These are phyloP conservation scores for Dinomys branickii DNA, from an alignment of 2,113 vertebrate genomes.

Conservation along the genomic window DNA sequence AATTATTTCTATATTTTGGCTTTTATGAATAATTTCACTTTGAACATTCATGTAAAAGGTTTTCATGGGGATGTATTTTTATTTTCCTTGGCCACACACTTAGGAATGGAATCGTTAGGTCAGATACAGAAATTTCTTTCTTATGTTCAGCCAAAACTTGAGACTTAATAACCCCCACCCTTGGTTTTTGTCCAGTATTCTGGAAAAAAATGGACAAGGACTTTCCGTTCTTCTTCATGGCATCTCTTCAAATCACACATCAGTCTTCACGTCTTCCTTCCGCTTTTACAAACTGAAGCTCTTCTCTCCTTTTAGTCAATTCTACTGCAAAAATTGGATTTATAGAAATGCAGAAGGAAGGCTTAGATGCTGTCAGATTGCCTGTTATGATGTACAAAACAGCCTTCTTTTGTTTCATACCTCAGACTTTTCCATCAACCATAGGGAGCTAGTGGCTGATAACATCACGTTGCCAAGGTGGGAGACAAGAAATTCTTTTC, in stretches of 20 bases:
- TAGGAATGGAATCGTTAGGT: background rate
- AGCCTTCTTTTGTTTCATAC: constrained; percentile 40
- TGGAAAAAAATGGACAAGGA: constrained; percentile 14
- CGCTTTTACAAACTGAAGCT: background rate
- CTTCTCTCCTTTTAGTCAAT: constrained; percentile 48
- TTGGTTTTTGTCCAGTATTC: constrained; percentile 6
- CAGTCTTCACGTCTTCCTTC: constrained; percentile 18
- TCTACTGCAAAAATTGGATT: background rate
- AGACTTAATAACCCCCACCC: background rate
- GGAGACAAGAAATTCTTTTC: constrained; percentile 37
- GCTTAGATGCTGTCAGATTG: constrained; percentile 31
- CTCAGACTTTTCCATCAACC: constrained; percentile 3
- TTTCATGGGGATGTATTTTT: constrained; percentile 10
- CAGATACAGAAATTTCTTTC: constrained; percentile 31
- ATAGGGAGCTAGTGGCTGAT: background rate
- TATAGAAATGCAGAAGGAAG: constrained; percentile 39
- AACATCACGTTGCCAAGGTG: constrained; percentile 20
- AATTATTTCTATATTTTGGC: background rate
- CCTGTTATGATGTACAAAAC: constrained; percentile 47
- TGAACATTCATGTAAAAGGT: background rate
- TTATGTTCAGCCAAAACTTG: constrained; percentile 33
- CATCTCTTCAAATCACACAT: background rate
- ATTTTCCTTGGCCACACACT: background rate
- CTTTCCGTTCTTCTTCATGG: constrained; percentile 26
- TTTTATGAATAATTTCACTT: constrained; percentile 12